Evolutionary conservation across 2,797 vertebrate species (phyloP).

Genomic region (Apogon talboti): DNA sequence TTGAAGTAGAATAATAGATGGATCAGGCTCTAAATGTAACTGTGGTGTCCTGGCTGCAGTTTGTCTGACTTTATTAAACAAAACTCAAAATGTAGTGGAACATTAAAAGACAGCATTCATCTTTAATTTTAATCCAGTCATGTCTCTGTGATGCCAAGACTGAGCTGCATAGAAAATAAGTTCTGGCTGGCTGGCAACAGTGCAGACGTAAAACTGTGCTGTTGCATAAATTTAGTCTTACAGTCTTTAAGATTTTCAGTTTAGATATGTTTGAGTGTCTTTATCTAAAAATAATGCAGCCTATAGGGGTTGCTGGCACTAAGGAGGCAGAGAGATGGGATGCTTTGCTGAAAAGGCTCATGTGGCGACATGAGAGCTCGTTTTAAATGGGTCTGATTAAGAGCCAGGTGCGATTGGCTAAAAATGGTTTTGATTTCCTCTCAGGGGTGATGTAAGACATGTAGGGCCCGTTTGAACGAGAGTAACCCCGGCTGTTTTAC

Average conservation of each 20-base stretch:
- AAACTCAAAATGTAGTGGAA: background rate
- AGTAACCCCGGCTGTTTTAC: constrained; percentile 87
- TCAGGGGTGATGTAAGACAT: constrained; percentile 78
- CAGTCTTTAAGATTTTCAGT: background rate
- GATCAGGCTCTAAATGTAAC: background rate
- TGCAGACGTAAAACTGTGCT: too few species aligned
- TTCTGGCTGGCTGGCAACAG: background rate
- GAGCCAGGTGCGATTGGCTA: constrained; percentile 60
- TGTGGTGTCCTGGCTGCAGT: constrained; percentile 1
- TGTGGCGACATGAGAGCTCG: constrained; percentile 11
- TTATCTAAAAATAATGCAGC: background rate
- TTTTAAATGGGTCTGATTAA: constrained; percentile 63
- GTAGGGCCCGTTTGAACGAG: constrained; percentile 82
- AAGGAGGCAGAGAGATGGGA: background rate
- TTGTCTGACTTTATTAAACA: constrained; percentile 2
- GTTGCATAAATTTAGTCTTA: background rate
- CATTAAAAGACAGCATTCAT: constrained; percentile 1
- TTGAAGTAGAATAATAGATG: constrained; percentile 19
- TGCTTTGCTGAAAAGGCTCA: constrained; percentile 19
- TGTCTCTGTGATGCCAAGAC: background rate
- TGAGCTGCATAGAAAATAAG: background rate
- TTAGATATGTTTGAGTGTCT: background rate
- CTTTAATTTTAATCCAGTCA: constrained; percentile 4
- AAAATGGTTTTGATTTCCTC: constrained; percentile 71
- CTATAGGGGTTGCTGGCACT: too few species aligned